A percentile compares a stretch with the other conserved stretches of the same genome.
Evolutionary conservation across 2,888 invertebrate species (phyloP).

Genomic region (Willowsia nigromaculata): DNA sequence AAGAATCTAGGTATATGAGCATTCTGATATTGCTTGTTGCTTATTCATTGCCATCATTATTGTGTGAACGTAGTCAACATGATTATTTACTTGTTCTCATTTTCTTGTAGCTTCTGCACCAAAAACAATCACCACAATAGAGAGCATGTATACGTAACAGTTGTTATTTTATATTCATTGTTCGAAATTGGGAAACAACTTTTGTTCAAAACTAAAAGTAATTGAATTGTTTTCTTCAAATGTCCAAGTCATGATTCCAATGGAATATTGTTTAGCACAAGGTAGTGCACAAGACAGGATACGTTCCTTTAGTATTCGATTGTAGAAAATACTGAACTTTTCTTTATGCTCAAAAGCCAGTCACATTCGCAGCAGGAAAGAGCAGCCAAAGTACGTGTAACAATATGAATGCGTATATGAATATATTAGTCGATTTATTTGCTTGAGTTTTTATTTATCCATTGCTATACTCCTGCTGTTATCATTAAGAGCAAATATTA

Average conservation of each 20-base stretch:
- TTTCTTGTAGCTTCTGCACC: conserved; percentile 35
- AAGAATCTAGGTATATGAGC: neutral
- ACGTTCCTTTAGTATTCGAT: neutral
- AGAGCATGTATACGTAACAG: conserved; percentile 49
- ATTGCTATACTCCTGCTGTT: conserved; percentile 23
- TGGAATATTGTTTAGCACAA: conserved; percentile 23
- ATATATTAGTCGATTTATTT: conserved; percentile 3
- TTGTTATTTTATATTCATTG: conserved; percentile 56
- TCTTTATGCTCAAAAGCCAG: conserved; percentile 22
- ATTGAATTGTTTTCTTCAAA: conserved; percentile 70
- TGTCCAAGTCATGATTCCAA: conserved; percentile 68
- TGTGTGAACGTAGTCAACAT: conserved; percentile 20
- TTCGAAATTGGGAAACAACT: conserved; percentile 65
- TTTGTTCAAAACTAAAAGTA: conserved; percentile 61
- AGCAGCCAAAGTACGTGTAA: conserved; percentile 16
- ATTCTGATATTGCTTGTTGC: conserved; percentile 65
- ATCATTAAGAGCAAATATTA: conserved; percentile 21
- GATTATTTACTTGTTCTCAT: conserved; percentile 49
- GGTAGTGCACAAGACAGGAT: neutral
- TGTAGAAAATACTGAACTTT: conserved; percentile 32
- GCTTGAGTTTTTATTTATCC: neutral
- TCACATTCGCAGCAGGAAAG: conserved; percentile 49
- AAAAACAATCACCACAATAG: conserved; percentile 53
- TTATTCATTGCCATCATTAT: conserved; percentile 62
- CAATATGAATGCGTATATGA: neutral